phyloP scores from a whole-genome alignment of 2,113 vertebrate genomes.

The Pao palembangensis region DNA sequence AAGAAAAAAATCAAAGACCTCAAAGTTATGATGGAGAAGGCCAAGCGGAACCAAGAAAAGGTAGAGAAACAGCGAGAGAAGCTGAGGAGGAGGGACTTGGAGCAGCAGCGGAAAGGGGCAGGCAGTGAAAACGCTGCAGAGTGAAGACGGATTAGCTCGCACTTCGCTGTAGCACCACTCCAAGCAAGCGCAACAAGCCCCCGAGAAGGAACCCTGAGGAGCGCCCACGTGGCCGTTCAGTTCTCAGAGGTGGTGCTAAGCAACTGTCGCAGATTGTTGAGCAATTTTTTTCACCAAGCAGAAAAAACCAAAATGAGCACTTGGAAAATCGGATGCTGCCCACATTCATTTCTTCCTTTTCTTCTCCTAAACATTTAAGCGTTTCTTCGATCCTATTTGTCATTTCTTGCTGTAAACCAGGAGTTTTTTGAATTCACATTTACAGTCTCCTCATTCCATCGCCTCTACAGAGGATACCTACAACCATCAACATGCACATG shows the following conservation, averaged over 20 bases:
- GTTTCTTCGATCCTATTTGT: constrained; percentile 29
- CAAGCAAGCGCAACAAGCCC: constrained; percentile 47
- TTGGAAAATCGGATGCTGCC: constrained; percentile 42
- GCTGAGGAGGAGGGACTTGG: constrained; percentile 79
- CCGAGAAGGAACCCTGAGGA: constrained; percentile 31
- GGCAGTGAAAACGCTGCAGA: constrained; percentile 58
- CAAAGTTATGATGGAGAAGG: constrained; percentile 85
- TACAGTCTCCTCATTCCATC: constrained; percentile 12
- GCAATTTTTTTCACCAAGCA: constrained; percentile 33
- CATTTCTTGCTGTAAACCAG: constrained; percentile 52
- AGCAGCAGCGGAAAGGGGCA: constrained; percentile 79
- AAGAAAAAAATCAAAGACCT: constrained; percentile 97
- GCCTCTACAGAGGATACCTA: constrained; percentile 36
- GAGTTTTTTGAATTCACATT: constrained; percentile 51
- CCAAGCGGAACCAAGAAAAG: constrained; percentile 85
- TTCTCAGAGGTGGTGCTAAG: constrained; percentile 41
- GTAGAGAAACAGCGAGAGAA: constrained; percentile 88
- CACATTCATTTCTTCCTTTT: constrained; percentile 27
- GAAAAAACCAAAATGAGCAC: constrained; percentile 58
- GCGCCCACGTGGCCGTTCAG: constrained; percentile 32
- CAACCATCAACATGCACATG: constrained; percentile 4
- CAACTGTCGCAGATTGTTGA: constrained; percentile 25
- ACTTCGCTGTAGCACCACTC: constrained; percentile 41
- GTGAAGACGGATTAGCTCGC: constrained; percentile 43
- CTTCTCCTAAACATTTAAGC: constrained; percentile 32